phyloP scores from a whole-genome alignment of 2,797 vertebrate species.

The Darevskia mixta region DNA sequence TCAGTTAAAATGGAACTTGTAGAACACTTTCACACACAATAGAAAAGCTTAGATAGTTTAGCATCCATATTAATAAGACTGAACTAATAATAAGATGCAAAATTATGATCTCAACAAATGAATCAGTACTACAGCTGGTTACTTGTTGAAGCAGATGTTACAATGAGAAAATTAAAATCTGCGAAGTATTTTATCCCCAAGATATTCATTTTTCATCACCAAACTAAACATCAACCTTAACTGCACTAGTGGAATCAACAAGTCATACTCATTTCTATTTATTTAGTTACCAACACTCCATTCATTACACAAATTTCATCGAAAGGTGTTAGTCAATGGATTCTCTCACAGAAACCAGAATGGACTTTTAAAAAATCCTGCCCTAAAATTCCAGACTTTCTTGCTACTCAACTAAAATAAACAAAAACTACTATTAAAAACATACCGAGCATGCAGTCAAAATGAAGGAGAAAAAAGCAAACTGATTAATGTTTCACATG shows the following conservation, averaged over 20 bases:
- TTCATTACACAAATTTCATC: conserved; percentile 43
- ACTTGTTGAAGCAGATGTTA: conserved; percentile 27
- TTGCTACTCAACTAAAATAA: conserved; percentile 69
- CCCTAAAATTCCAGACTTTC: conserved; percentile 50
- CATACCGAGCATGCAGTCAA: conserved; percentile 48
- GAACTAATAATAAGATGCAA: neutral
- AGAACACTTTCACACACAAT: neutral
- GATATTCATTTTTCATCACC: conserved; percentile 36
- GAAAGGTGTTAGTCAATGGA: conserved; percentile 45
- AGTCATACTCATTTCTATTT: conserved; percentile 52
- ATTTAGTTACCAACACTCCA: conserved; percentile 34
- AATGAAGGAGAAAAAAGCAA: conserved; percentile 57
- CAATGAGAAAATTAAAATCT: conserved; percentile 18
- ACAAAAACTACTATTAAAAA: conserved; percentile 73
- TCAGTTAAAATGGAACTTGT: neutral
- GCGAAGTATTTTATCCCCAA: conserved; percentile 25
- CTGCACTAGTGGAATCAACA: conserved; percentile 34
- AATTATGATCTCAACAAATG: neutral
- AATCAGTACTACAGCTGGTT: neutral
- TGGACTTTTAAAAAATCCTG: neutral
- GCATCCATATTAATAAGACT: neutral
- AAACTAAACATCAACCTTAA: conserved; percentile 45
- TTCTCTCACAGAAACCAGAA: conserved; percentile 49
- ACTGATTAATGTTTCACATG: conserved; percentile 70
- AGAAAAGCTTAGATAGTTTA: neutral